A percentile compares a stretch with the other conserved stretches of the same genome.
Evolutionary conservation across 1,140 invertebrate species (phyloP).

Genomic region (Notospermus geniculatus): DNA sequence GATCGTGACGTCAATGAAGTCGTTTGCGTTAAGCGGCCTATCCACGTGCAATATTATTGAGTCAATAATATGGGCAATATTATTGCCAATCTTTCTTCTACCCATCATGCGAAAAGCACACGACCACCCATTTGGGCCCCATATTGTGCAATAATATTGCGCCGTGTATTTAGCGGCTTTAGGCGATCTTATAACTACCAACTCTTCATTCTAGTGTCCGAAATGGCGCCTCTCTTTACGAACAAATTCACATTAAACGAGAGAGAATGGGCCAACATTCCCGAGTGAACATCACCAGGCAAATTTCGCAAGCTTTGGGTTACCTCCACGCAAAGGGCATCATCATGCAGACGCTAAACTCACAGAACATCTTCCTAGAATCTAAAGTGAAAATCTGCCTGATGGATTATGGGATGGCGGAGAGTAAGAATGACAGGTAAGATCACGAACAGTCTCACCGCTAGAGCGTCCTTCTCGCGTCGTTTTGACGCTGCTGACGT

Average conservation of each 20-base stretch:
- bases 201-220: slow-evolving; percentile 37
- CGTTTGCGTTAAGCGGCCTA: too few species aligned
- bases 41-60: too few species aligned
- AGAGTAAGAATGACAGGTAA: slow-evolving; percentile 37
- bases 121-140: too few species aligned
- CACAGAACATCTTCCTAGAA: slow-evolving; percentile 58
- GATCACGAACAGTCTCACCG: too few species aligned
- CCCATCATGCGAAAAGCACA: too few species aligned
- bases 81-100: too few species aligned
- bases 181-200: background rate
- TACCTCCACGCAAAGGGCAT: slow-evolving; percentile 60
- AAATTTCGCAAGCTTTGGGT: slow-evolving; percentile 56
- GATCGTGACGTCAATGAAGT: too few species aligned
- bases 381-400: slow-evolving; percentile 56
- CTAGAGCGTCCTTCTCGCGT: too few species aligned
- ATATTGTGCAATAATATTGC: too few species aligned
- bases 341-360: slow-evolving; percentile 54
- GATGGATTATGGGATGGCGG: slow-evolving; percentile 55
- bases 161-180: too few species aligned
- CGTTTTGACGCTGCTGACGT: too few species aligned
- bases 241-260: slow-evolving; percentile 44
- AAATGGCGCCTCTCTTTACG: slow-evolving; percentile 52
- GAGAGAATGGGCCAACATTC: slow-evolving; percentile 43
- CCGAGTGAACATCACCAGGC: slow-evolving; percentile 46
- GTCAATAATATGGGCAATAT: too few species aligned